These are phyloP conservation scores for Zenarchopterus dispar DNA, from an alignment of 2,797 vertebrate genomes.

Conservation along the genomic window DNA sequence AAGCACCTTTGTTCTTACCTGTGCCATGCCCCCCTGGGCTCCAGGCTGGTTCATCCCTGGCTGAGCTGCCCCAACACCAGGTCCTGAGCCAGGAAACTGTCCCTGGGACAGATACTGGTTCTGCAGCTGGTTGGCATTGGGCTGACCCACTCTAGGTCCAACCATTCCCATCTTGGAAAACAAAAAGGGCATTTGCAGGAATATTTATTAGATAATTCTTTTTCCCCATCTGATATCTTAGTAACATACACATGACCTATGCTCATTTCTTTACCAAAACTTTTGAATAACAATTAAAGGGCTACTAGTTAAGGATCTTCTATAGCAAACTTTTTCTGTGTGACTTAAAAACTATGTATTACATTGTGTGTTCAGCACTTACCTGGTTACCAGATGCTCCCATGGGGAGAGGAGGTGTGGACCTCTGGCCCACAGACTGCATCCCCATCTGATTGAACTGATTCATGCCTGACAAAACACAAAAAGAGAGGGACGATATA, in stretches of 20 bases:
- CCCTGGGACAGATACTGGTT: constrained; percentile 90
- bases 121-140: constrained; percentile 88
- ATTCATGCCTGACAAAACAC: constrained; percentile 86
- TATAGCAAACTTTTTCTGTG: too few relatives aligned
- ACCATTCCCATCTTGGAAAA: constrained; percentile 87
- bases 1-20: constrained; percentile 56
- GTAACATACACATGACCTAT: too few relatives aligned
- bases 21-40: constrained; percentile 84
- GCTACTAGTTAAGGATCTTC: too few relatives aligned
- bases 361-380: constrained; percentile 21
- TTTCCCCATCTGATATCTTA: too few relatives aligned
- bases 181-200: neutral
- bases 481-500: neutral
- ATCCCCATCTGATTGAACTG: constrained; percentile 92
- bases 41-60: constrained; percentile 85
- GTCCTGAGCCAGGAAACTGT: constrained; percentile 87
- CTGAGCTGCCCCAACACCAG: constrained; percentile 85
- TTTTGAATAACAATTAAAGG: too few relatives aligned
- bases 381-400: constrained; percentile 91
- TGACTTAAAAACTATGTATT: too few relatives aligned
- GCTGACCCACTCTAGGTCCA: constrained; percentile 87
- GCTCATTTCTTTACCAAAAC: too few relatives aligned
- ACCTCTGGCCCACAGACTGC: constrained; percentile 89
- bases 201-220: constrained; percentile 10
- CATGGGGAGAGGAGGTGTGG: constrained; percentile 92